phyloP scores from a whole-genome alignment of 1,140 invertebrate genomes.

The Oppia nitens region DNA sequence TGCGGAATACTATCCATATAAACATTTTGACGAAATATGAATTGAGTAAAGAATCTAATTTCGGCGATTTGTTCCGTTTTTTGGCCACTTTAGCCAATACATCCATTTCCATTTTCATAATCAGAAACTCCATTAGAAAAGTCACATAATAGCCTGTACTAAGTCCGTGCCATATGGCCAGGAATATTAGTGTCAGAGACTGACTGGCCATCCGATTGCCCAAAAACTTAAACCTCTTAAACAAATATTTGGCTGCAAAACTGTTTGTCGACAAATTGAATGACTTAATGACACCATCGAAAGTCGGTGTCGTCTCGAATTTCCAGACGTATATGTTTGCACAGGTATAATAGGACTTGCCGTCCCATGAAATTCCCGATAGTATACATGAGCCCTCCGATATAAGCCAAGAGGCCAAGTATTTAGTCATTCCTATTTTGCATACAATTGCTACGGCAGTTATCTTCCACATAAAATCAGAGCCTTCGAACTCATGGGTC shows the following conservation, averaged over 20 bases:
- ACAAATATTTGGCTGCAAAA: slow-evolving; percentile 79
- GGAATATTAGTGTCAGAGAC: slow-evolving; percentile 54
- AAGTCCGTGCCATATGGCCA: slow-evolving; percentile 84
- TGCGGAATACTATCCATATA: slow-evolving; percentile 3
- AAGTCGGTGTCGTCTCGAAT: slow-evolving; percentile 59
- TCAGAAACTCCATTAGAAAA: slow-evolving; percentile 77
- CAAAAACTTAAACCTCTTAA: slow-evolving; percentile 75
- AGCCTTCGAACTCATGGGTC: neutral
- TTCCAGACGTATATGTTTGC: slow-evolving; percentile 58
- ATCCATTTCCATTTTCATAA: slow-evolving; percentile 70
- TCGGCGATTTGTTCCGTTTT: neutral
- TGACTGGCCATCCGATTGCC: slow-evolving; percentile 67
- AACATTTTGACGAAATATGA: neutral
- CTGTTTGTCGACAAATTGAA: slow-evolving; percentile 88
- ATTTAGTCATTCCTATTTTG: slow-evolving; percentile 66
- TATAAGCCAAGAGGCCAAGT: slow-evolving; percentile 76
- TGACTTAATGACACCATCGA: slow-evolving; percentile 63
- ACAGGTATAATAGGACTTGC: slow-evolving; percentile 45
- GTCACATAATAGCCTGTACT: slow-evolving; percentile 71
- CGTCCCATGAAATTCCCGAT: slow-evolving; percentile 52
- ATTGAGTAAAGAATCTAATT: neutral
- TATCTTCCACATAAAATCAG: slow-evolving; percentile 2
- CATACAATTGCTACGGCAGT: slow-evolving; percentile 10
- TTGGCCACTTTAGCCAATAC: slow-evolving; percentile 22
- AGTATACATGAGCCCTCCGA: slow-evolving; percentile 36